Conservation (phyloP, 2,113 vertebrate species). For the Conger conger region DNA sequence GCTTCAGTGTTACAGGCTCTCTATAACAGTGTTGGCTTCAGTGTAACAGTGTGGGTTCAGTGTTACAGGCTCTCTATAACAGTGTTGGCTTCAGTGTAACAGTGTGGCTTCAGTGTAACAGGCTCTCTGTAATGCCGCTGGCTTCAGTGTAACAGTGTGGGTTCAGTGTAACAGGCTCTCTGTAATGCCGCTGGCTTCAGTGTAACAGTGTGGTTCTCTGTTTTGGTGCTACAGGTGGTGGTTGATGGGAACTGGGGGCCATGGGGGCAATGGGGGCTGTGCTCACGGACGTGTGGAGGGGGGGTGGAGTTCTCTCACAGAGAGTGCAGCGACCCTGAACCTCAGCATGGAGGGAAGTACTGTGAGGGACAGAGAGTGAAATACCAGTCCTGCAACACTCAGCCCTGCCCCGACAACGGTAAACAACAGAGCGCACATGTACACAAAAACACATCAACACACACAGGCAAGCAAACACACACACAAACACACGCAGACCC, state of each 20-base stretch:
- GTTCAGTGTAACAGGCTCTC: too few relatives aligned
- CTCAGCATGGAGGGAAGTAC: constrained; percentile 86
- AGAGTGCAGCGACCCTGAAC: constrained; percentile 80
- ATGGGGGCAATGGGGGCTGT: constrained; percentile 87
- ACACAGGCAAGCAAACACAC: too few relatives aligned
- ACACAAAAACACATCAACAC: too few relatives aligned
- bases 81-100: too few relatives aligned
- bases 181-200: too few relatives aligned
- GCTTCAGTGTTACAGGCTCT: too few relatives aligned
- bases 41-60: too few relatives aligned
- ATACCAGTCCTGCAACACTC: constrained; percentile 88
- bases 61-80: too few relatives aligned
- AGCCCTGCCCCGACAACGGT: constrained; percentile 78
- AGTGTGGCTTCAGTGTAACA: too few relatives aligned
- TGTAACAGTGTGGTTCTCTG: neutral
- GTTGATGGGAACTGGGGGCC: constrained; percentile 85
- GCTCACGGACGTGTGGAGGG: constrained; percentile 88
- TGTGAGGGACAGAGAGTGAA: constrained; percentile 87
- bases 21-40: too few relatives aligned
- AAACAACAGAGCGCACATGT: constrained; percentile 41
- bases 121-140: too few relatives aligned
- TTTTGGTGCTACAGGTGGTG: constrained; percentile 62
- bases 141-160: neutral
- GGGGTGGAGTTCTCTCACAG: constrained; percentile 91
- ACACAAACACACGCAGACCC: too few relatives aligned